phyloP scores from a whole-genome alignment of 2,113 vertebrate genomes.

The Caranx ignobilis region DNA sequence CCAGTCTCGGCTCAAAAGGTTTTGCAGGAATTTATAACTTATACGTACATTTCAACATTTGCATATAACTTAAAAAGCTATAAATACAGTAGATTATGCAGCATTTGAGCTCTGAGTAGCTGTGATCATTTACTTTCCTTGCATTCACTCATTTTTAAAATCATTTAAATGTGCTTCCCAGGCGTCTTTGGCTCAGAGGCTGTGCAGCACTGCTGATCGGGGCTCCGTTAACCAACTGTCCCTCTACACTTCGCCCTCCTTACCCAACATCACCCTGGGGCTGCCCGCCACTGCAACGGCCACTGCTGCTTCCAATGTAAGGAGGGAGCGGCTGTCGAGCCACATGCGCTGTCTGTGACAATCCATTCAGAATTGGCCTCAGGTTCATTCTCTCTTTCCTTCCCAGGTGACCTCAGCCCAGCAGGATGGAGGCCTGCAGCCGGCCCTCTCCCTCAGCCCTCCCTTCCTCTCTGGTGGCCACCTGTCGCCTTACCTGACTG shows the following conservation, averaged over 20 bases:
- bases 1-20: too few relatives aligned
- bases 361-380: not conserved
- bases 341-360: not conserved
- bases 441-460: slow-evolving; percentile 87
- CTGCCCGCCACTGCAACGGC: slow-evolving; percentile 88
- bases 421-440: slow-evolving; percentile 89
- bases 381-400: not conserved
- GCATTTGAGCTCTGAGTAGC: not conserved
- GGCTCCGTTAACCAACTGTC: slow-evolving; percentile 89
- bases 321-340: slow-evolving; percentile 18
- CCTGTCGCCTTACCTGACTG: slow-evolving; percentile 89
- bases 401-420: slow-evolving; percentile 87
- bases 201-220: slow-evolving; percentile 86
- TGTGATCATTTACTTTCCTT: slow-evolving; percentile 22
- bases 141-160: slow-evolving; percentile 6
- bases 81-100: not conserved
- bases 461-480: slow-evolving; percentile 89
- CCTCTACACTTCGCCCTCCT: slow-evolving; percentile 93
- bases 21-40: too few relatives aligned
- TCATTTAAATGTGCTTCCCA: slow-evolving; percentile 74
- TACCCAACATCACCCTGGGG: slow-evolving; percentile 96
- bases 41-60: not conserved
- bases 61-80: not conserved
- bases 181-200: slow-evolving; percentile 89
- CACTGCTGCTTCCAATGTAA: slow-evolving; percentile 79